Evolutionary conservation across 2,888 invertebrate species (phyloP), one percentile per base, ranked within the genome.

Genomic region (Neoitamus cyanurus): DNA sequence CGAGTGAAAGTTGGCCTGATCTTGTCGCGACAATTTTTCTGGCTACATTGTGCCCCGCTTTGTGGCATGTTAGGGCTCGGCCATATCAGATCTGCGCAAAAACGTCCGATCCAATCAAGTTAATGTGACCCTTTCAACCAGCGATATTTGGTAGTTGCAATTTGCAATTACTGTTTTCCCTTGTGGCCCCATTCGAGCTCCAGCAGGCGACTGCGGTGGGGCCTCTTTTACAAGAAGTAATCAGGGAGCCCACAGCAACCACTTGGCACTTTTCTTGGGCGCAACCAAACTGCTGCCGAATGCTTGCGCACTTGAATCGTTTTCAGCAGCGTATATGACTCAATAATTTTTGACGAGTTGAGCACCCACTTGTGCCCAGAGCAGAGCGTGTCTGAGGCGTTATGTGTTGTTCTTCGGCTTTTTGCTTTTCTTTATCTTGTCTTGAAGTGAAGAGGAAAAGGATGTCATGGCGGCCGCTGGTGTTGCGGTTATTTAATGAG

Each of bases 1-100:
- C 31, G 82, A 69, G 82, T 82, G 82, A 82, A 82, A 82, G 82
- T 82, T 82, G 13, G 37, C n/a, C 82, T 31, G 82, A 30, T 82
- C 58, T 82, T 37, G 69, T 68, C 82, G 36, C 36, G 68, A 36
- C 69, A 69, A 37, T 82, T 82, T 82, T 69, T 28, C 28, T 25
- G 28, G 31, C 28, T 1, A n/a, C 13, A 69, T 69, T 37, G 11
- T 42, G 36, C 20, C 30, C 48, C 48, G 48, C 20, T 48, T 48
- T 15, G 48, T 48, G 15, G 34, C 78, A 58, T 46, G 58, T 34
- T 80, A 30, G 31, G 78, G 78, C 28, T 80, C 15, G 78, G 31
- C 58, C 37, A 30, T 20, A 80, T 80, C 78, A 58, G 20, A 15
- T 77, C 46, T 11, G 30, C 31, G 20, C 15, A 58, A 48, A 78